Evolutionary conservation across 2,888 invertebrate genomes (phyloP).

Genomic region (Ecliptopera silaceata): DNA sequence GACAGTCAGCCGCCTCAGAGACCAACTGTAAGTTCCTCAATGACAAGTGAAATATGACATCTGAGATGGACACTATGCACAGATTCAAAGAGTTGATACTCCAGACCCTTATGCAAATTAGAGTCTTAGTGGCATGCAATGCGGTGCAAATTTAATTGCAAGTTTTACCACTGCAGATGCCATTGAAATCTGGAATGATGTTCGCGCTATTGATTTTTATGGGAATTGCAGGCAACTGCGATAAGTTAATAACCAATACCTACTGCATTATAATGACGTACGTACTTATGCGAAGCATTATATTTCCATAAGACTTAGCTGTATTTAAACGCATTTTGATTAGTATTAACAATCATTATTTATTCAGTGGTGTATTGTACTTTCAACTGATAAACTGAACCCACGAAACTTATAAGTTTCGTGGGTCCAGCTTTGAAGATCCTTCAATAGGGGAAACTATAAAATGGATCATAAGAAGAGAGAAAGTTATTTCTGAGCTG

Average conservation of each 20-base stretch:
- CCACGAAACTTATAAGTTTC: too few species aligned
- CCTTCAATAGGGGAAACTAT: too few species aligned
- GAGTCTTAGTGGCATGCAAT: slow-evolving; percentile 6
- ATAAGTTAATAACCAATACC: background rate
- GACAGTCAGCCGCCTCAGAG: slow-evolving; percentile 64
- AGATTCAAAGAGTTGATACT: background rate
- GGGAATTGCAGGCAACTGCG: background rate
- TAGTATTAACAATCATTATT: too few species aligned
- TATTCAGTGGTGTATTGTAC: too few species aligned
- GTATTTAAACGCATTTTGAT: too few species aligned
- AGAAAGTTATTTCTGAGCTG: too few species aligned
- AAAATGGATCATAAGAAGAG: too few species aligned
- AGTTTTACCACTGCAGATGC: background rate
- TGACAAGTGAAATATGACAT: background rate
- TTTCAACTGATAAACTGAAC: too few species aligned
- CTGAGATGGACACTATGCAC: background rate
- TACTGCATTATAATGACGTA: too few species aligned
- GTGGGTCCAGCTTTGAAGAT: too few species aligned
- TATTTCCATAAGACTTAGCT: too few species aligned
- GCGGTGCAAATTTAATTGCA: slow-evolving; percentile 2
- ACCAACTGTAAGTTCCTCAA: slow-evolving; percentile 51
- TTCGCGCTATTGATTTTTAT: background rate
- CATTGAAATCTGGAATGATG: background rate
- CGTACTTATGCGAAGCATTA: too few species aligned
- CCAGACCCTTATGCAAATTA: background rate